Evolutionary conservation across 2,888 invertebrate genomes (phyloP).

Genomic region (Agelastica alni): DNA sequence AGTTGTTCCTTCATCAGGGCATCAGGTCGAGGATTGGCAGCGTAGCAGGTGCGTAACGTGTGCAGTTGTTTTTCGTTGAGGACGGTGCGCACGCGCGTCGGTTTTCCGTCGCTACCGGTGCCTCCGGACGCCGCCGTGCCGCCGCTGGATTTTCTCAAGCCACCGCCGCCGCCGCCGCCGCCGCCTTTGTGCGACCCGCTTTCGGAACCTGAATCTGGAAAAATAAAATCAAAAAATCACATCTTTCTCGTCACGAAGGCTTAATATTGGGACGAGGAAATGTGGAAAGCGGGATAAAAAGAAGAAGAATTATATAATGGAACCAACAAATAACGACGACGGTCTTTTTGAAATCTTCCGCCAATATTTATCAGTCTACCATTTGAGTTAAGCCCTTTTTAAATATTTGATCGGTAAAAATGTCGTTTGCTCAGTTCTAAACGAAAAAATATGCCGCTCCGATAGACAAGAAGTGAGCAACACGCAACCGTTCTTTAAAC

Average conservation of each 20-base stretch:
- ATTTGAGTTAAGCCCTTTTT: slow-evolving; percentile 3
- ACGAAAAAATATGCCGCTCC: not conserved
- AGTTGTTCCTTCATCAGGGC: slow-evolving; percentile 99
- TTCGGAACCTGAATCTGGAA: slow-evolving; percentile 89
- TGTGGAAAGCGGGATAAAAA: too few relatives aligned
- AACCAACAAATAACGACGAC: too few relatives aligned
- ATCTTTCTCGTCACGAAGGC: too few relatives aligned
- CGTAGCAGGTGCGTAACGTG: slow-evolving; percentile 96
- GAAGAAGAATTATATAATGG: too few relatives aligned
- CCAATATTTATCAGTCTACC: too few relatives aligned
- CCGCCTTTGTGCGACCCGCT: slow-evolving; percentile 85
- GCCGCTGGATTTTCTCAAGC: slow-evolving; percentile 57
- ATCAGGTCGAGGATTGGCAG: slow-evolving; percentile 96
- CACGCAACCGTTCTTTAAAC: slow-evolving; percentile 11
- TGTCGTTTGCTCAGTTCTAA: too few relatives aligned
- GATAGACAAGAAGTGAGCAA: not conserved
- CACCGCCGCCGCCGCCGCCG: slow-evolving; percentile 59
- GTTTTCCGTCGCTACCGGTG: slow-evolving; percentile 83
- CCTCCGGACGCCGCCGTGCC: slow-evolving; percentile 55
- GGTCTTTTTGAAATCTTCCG: too few relatives aligned
- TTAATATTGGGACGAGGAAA: too few relatives aligned
- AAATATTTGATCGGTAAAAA: slow-evolving; percentile 6
- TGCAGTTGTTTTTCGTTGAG: slow-evolving; percentile 98
- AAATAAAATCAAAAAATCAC: too few relatives aligned
- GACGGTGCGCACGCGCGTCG: slow-evolving; percentile 97